phyloP scores from a whole-genome alignment of 2,797 vertebrate species.

The Synaphobranchus kaupii region DNA sequence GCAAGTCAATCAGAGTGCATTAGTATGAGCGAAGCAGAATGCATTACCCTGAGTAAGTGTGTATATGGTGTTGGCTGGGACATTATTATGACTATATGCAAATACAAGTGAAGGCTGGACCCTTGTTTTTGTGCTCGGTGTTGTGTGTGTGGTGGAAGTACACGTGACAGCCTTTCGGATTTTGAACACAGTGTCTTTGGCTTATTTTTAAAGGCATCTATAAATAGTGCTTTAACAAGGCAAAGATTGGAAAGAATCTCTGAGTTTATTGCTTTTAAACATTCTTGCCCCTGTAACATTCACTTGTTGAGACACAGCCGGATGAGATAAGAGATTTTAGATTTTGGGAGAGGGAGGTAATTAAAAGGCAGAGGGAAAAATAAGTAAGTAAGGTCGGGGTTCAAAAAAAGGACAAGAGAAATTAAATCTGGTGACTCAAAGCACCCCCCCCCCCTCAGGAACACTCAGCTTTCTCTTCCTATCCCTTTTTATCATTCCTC shows the following conservation, averaged over 20 bases:
- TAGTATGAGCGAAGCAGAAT: neutral
- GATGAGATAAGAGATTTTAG: slow-evolving; percentile 15
- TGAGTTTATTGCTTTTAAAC: slow-evolving; percentile 60
- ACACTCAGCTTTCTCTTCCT: neutral
- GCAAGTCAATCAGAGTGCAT: neutral
- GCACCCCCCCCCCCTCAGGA: neutral
- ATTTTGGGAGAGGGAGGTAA: neutral
- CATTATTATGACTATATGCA: neutral
- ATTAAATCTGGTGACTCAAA: slow-evolving; percentile 38
- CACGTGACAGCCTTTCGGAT: slow-evolving; percentile 46
- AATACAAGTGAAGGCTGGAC: neutral
- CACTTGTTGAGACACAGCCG: slow-evolving; percentile 42
- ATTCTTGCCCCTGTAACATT: slow-evolving; percentile 64
- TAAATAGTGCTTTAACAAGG: slow-evolving; percentile 67
- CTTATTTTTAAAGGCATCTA: slow-evolving; percentile 67
- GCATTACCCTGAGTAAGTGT: neutral
- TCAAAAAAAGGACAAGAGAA: slow-evolving; percentile 45
- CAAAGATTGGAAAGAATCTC: slow-evolving; percentile 51
- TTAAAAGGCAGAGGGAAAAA: neutral
- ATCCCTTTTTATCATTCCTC: neutral
- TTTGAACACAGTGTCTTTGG: slow-evolving; percentile 55
- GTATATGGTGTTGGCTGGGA: neutral
- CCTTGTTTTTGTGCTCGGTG: neutral
- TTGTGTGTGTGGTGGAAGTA: neutral
- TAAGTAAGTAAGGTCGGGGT: slow-evolving; percentile 19